Percentiles rank a stretch among this genome's conserved stretches.
Evolutionary conservation across 30 jellyfish, hydroid and myxozoan genomes (phyloP).

Genomic region (Aurelia sp.): DNA sequence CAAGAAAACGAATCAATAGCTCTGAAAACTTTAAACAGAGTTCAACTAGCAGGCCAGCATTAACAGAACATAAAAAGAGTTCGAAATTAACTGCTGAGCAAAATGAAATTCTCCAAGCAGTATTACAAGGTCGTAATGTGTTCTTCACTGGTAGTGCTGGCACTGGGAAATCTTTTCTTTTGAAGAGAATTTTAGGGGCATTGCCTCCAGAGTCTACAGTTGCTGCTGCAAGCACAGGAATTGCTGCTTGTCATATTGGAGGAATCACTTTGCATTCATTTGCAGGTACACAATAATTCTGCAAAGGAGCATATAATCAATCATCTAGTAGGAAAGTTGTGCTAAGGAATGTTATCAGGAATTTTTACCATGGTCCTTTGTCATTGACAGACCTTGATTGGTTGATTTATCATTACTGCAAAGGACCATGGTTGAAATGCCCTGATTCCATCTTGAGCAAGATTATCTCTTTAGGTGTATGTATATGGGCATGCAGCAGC

Average conservation of each 20-base stretch:
- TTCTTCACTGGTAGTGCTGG: conserved; percentile 99
- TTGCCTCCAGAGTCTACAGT: conserved; percentile 89
- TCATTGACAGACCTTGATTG: neutral
- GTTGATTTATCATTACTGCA: neutral
- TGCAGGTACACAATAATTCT: conserved; percentile 69
- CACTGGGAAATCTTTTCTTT: conserved; percentile 89
- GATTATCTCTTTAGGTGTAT: too few relatives aligned
- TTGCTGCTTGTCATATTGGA: conserved; percentile 98
- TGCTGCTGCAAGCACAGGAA: conserved; percentile 99
- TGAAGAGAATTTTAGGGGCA: conserved; percentile 79
- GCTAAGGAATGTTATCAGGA: neutral
- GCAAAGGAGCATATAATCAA: too few relatives aligned
- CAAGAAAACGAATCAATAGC: conserved; percentile 73
- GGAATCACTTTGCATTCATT: conserved; percentile 96
- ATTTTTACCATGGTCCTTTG: too few relatives aligned
- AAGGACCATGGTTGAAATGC: neutral
- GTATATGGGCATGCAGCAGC: too few relatives aligned
- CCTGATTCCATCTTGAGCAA: too few relatives aligned
- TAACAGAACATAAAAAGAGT: conserved; percentile 5
- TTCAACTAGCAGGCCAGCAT: neutral
- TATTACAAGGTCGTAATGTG: conserved; percentile 75
- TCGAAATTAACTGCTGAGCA: conserved; percentile 75
- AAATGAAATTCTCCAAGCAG: conserved; percentile 66
- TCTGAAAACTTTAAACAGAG: neutral
- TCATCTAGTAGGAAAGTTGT: neutral